Evolutionary conservation across 2,888 invertebrate species (phyloP), one percentile per base, ranked within the genome.

Genomic region (Andrena flavipes): DNA sequence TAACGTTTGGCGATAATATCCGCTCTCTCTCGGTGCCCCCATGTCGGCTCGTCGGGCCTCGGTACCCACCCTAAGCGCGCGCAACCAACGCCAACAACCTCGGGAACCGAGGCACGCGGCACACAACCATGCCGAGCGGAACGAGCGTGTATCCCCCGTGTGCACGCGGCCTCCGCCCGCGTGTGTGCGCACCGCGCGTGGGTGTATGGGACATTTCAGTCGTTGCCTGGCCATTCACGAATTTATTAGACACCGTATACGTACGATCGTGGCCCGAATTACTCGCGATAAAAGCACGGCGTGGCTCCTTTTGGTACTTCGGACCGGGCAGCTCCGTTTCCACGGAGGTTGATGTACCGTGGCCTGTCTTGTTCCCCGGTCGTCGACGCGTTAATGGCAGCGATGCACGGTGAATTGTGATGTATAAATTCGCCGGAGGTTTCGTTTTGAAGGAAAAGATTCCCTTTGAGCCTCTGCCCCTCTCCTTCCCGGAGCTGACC

Each of bases 1-100:
- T 93, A 93, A 93, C 93, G 92, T 93, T 93, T 92, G 92, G 92
- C 93, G 93, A 93, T 94, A 93, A 93, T 93, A 93, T 93, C 93
- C 93, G 93, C 90, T 93, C 91, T 84, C 86, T 83, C 89, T 87
- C 81, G 84, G 82, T 88, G 85, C 87, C 76, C 84, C 86, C 84
- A 79, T 86, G 82, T 86, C 81, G 71, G 82, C 76, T 70, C 76
- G 72, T 60, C 76, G 80, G 80, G 56, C 56, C 71, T 72, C 80
- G 74, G 76, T 84, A 82, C 82, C 82, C 84, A 84, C 85, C 85
- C 84, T 85, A 76, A 77, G 75, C 79, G 79, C 68, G 79, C 68
- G 79, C 70, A 80, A 79, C 65, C 78, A 76, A 85, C 84, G 76
- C 69, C 76, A 71, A 85, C 85, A 77, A 85, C 85, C 80, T 86